These are phyloP conservation scores for Sciurus carolinensis DNA, from an alignment of 2,797 vertebrate genomes.

Conservation along the genomic window DNA sequence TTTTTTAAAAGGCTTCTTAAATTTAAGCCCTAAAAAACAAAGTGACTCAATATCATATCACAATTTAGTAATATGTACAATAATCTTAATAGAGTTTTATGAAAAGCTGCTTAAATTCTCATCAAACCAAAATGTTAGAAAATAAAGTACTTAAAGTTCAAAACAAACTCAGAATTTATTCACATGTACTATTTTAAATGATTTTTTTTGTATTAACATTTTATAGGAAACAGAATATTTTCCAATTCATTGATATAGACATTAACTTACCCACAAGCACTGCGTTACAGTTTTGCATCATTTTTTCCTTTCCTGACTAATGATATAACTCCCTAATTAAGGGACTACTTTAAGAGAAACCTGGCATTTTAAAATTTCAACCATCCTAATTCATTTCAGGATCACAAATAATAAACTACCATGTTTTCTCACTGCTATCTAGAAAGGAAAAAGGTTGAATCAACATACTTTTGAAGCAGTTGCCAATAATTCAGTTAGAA, in stretches of 20 bases:
- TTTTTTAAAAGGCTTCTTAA: conserved; percentile 29
- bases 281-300: not conserved
- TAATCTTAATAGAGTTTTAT: conserved; percentile 10
- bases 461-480: not conserved
- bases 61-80: conserved; percentile 40
- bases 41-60: not conserved
- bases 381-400: conserved; percentile 26
- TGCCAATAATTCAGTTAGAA: conserved; percentile 32
- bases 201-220: conserved; percentile 33
- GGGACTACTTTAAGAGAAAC: conserved; percentile 8
- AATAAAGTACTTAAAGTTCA: conserved; percentile 44
- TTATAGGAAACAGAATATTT: conserved; percentile 38
- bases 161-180: conserved; percentile 48
- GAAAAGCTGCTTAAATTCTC: not conserved
- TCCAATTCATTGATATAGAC: conserved; percentile 49
- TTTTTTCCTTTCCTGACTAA: conserved; percentile 22
- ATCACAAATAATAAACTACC: conserved; percentile 19
- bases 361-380: conserved; percentile 24
- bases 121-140: conserved; percentile 49
- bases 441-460: conserved; percentile 49
- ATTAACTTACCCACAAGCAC: not conserved
- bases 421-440: conserved; percentile 31
- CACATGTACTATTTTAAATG: conserved; percentile 25
- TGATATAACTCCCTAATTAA: not conserved
- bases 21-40: conserved; percentile 42